Evolutionary conservation across 2,888 invertebrate species (phyloP), one percentile per base, ranked within the genome.

Genomic region (Mycalesis mineus): DNA sequence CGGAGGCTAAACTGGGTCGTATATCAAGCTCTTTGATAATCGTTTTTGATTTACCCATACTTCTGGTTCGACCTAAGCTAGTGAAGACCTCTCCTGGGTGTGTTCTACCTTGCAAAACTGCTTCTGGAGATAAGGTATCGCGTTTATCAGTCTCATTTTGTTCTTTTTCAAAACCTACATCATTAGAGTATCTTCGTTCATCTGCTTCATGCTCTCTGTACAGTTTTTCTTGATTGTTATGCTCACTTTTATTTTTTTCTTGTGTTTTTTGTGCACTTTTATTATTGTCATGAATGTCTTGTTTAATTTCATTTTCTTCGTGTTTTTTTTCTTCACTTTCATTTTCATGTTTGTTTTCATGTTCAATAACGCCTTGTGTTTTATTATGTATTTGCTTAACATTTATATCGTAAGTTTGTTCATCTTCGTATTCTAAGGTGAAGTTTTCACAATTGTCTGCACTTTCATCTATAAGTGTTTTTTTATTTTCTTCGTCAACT

Each of bases 101-200:
- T 1, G 69, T 68, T 37, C 67, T 72, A 17, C 76, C 58, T 13
- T 73, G 68, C 49, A 78, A 63, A n/a, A 81, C 65, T 0, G 67
- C 72, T 77, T 88, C 88, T 5, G 82, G 84, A 0, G 80, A 79
- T 51, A 74, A 66, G 0, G 68, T 39, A 55, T 62, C 33, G 5
- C 58, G 62, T 29, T 63, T 57, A 8, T 67, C 66, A 44, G 33
- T 62, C 50, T 66, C 59, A 22, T 63, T 59, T 49, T 56, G 49
- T 50, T 58, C 52, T 31, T 55, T 50, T 31, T 57, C 59, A 13
- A 61, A 54, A n/a, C n/a, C n/a, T n/a, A n/a, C n/a, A n/a, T n/a
- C n/a, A n/a, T n/a, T n/a, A n/a, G n/a, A n/a, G n/a, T n/a, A n/a
- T n/a, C n/a, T n/a, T n/a, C n/a, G n/a, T n/a, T n/a, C n/a, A n/a